Base-by-base conservation (phyloP, 2,888 invertebrate species). In the Eupithecia exiguata region DNA sequence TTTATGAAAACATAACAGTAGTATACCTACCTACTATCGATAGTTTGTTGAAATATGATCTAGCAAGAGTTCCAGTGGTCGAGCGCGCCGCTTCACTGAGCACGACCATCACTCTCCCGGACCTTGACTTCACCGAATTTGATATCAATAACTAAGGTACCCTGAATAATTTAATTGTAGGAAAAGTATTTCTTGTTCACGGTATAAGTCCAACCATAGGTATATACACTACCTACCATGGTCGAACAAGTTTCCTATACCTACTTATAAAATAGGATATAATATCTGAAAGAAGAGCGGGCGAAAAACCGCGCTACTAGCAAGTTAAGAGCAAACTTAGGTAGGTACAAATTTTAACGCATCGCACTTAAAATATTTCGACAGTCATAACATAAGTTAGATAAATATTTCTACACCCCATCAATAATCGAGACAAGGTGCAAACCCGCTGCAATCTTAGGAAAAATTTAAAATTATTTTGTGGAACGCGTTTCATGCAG, bases 51-150 rank as follows among this genome's bases (percentile, higher is more conserved):
- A 86, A 90, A 91, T 81, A 72, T 70, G 84, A 91, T 86, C 88
- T 81, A 80, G 46, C 77, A 75, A 72, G 78, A 73, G 84, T 84
- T 85, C 84, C 87, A 86, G 82, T 85, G 80, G 81, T 80, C 79
- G 79, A 78, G 70, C 83, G 83, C 80, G 78, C 80, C 84, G 83
- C 84, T 81, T 74, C 83, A 81, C 79, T 80, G 81, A 80, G 77
- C 84, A 80, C 77, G 77, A 78, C 78, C 71, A 77, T 78, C 81
- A 72, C 82, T 76, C 69, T 66, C 74, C 65, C 78, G 79, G 82
- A 82, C 86, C 87, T 89, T 88, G 88, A 86, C 80, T 81, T 76
- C 74, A 74, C 84, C 87, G 86, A 89, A 88, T 86, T 75, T 80
- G 82, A 87, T 86, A 82, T 72, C 12, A 62, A 61, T 35, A 61